A percentile compares a stretch with the other conserved stretches of the same genome.
phyloP scores from a whole-genome alignment of 53 echinoderm and acorn worm species.

The Temnopleurus reevesii region DNA sequence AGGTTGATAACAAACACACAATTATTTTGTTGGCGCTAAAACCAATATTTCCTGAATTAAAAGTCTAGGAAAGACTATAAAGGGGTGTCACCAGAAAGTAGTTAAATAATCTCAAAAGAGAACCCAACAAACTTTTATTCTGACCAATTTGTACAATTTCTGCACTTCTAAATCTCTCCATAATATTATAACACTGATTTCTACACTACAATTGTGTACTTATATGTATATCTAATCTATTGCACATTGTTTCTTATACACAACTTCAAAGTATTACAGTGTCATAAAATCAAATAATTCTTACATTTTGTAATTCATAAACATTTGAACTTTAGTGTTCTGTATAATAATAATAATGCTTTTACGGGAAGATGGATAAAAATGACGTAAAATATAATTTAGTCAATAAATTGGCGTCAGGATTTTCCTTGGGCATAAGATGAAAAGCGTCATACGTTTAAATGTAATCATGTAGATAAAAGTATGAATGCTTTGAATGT shows the following conservation, averaged over 20 bases:
- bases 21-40: neutral
- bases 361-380: too few species aligned
- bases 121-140: neutral
- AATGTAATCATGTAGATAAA: neutral
- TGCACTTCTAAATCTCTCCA: too few species aligned
- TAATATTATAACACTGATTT: too few species aligned
- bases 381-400: too few species aligned
- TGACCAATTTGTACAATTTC: neutral
- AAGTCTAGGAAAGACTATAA: neutral
- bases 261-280: neutral
- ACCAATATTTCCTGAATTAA: neutral
- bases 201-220: too few species aligned
- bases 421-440: neutral
- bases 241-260: conserved; percentile 3
- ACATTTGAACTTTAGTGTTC: too few species aligned
- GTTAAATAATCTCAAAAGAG: neutral
- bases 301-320: too few species aligned
- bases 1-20: neutral
- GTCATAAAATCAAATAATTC: too few species aligned
- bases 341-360: too few species aligned
- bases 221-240: conserved; percentile 4
- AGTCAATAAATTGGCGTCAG: too few species aligned
- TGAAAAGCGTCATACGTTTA: too few species aligned
- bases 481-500: too few species aligned
- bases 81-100: neutral